phyloP scores from a whole-genome alignment of 2,113 vertebrate genomes.

The Pionites leucogaster region DNA sequence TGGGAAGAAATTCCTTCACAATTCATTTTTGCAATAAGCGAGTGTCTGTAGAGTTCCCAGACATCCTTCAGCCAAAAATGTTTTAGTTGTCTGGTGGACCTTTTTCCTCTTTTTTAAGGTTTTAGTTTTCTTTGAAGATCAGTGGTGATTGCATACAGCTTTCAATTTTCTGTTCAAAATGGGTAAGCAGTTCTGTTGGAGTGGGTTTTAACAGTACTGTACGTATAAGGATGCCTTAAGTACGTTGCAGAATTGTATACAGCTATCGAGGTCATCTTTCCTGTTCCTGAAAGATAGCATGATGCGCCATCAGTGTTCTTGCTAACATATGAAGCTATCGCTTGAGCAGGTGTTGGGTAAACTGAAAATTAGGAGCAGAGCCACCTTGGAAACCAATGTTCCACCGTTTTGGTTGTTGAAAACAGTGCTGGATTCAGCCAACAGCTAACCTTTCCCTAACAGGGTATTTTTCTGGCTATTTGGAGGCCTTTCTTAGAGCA shows the following conservation, averaged over 20 bases:
- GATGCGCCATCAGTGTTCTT: slow-evolving; percentile 53
- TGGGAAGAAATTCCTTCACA: not conserved
- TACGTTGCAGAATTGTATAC: not conserved
- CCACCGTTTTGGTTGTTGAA: not conserved
- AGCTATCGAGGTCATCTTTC: slow-evolving; percentile 13
- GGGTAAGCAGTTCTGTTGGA: slow-evolving; percentile 22
- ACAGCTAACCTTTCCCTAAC: slow-evolving; percentile 25
- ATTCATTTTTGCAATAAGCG: slow-evolving; percentile 56
- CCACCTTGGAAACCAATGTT: slow-evolving; percentile 31
- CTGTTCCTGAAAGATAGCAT: not conserved
- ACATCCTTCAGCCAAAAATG: slow-evolving; percentile 20
- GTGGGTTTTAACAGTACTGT: slow-evolving; percentile 38
- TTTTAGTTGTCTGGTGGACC: not conserved
- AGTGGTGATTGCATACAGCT: not conserved
- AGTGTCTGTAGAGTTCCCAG: slow-evolving; percentile 2
- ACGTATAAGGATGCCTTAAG: slow-evolving; percentile 48
- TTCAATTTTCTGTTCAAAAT: not conserved
- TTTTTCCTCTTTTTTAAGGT: not conserved
- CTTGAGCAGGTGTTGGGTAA: slow-evolving; percentile 43
- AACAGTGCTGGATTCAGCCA: slow-evolving; percentile 35
- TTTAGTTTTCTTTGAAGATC: not conserved
- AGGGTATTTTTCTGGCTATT: slow-evolving; percentile 33
- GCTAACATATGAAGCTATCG: not conserved
- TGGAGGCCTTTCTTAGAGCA: slow-evolving; percentile 29
- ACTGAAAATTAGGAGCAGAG: slow-evolving; percentile 52